Evolutionary conservation across 2,797 vertebrate genomes (phyloP), one percentile per base, ranked within the genome.

Genomic region (Sylvia borin): DNA sequence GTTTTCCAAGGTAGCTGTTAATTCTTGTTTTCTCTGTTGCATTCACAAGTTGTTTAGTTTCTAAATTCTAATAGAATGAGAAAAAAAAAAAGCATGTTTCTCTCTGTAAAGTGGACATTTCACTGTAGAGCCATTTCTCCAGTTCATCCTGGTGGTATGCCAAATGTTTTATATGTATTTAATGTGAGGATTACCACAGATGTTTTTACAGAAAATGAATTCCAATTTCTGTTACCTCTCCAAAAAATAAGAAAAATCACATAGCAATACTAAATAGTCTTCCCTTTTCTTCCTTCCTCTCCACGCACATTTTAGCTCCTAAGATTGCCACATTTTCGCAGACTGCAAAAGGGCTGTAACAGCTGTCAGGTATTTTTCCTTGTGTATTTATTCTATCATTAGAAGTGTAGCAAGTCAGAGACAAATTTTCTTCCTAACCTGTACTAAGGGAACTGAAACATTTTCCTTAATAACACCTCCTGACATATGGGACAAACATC

Each of bases 401-500:
- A 66, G 16, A 62, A 68, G 26, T 27, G 48, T 61, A 48, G 19
- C 29, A 80, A 82, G 48, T 43, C 45, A 21, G 38, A 45, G 54
- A 64, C 5, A 45, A 77, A 48, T 42, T 34, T 25, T 53, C 9
- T 67, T 25, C 25, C 71, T 95, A 53, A 98, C 98, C 98, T 98
- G 98, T 98, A 98, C 55, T 97, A 97, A 57, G 97, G 97, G 74
- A 98, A 96, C 5, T 97, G 98, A 82, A 95, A 97, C 70, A 77
- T 98, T 91, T 97, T 98, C 85, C 95, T 95, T 82, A 98, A 70
- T 78, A 98, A 95, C 13, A 27, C 13, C 10, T 96, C 98, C 85
- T 98, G 98, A 82, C 98, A 98, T 94, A 98, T 97, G 12, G 98
- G 97, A 95, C 98, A 98, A 92, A 98, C 76, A 50, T 98, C 98